A percentile compares a stretch with the other conserved stretches of the same genome.
phyloP scores from a whole-genome alignment of 1,140 invertebrate genomes.

The Propsilocerus akamusi region DNA sequence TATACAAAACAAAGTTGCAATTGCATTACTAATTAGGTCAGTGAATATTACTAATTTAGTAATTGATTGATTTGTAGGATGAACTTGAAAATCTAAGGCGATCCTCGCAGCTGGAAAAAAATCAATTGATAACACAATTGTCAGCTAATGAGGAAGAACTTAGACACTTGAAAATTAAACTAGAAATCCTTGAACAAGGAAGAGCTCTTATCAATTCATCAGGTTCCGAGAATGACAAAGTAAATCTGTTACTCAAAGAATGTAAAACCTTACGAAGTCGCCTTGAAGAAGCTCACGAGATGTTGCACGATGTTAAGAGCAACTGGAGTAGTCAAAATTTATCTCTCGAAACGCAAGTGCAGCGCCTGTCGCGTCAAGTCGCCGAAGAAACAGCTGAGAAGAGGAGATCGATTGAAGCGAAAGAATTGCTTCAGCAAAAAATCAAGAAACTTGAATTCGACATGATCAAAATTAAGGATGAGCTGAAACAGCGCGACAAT shows the following conservation, averaged over 20 bases:
- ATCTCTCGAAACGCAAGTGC: constrained; percentile 63
- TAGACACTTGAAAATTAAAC: constrained; percentile 36
- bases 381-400: constrained; percentile 62
- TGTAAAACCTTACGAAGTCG: constrained; percentile 49
- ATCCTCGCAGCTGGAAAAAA: constrained; percentile 32
- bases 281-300: constrained; percentile 64
- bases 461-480: constrained; percentile 45
- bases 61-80: constrained; percentile 24
- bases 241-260: constrained; percentile 29
- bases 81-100: constrained; percentile 37
- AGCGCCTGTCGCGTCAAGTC: constrained; percentile 54
- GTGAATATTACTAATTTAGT: constrained; percentile 2
- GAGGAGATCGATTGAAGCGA: constrained; percentile 49
- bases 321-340: constrained; percentile 79
- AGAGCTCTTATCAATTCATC: constrained; percentile 15
- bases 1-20: no score
- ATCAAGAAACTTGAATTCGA: constrained; percentile 44
- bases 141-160: constrained; percentile 37
- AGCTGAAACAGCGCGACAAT: constrained; percentile 47
- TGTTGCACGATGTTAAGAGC: constrained; percentile 71
- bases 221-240: constrained; percentile 38
- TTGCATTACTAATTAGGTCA: no score
- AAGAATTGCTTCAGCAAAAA: constrained; percentile 39
- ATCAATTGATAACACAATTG: constrained; percentile 30
- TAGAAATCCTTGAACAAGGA: constrained; percentile 37